phyloP scores from a whole-genome alignment of 64 coral and sea anemone genomes.

The Montipora foliosa region DNA sequence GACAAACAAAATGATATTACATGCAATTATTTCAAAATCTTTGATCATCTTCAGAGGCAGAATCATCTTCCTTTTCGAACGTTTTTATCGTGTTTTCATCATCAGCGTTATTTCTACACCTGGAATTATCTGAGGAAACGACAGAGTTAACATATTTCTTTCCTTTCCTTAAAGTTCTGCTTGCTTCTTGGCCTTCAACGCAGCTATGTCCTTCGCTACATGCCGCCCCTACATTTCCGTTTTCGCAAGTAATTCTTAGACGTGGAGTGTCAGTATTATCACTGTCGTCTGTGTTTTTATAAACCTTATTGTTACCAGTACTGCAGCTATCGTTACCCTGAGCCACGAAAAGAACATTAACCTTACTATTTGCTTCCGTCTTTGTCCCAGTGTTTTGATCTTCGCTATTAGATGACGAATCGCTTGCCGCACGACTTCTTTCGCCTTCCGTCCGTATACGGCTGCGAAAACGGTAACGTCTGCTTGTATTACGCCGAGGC shows the following conservation, averaged over 20 bases:
- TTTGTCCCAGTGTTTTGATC: neutral
- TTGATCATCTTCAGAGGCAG: neutral
- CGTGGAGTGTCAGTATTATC: neutral
- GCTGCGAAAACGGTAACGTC: constrained; percentile 20
- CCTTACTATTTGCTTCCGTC: neutral
- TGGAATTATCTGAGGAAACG: neutral
- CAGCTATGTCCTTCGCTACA: neutral
- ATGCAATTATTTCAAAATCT: neutral
- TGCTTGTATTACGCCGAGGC: neutral
- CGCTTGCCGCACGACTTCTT: neutral
- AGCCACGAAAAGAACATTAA: neutral
- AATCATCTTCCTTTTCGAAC: neutral
- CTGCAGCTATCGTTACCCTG: neutral
- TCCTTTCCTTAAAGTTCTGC: neutral
- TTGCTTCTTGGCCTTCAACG: neutral
- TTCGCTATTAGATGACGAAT: neutral
- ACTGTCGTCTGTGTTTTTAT: neutral
- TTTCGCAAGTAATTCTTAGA: neutral
- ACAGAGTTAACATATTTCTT: neutral
- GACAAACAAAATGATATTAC: too few species aligned
- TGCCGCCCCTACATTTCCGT: neutral
- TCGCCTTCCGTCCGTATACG: neutral
- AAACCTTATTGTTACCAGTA: neutral
- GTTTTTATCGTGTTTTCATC: neutral
- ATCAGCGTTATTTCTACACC: neutral